Conservation (phyloP, 2,888 invertebrate genomes). For the Zele albiditarsus region DNA sequence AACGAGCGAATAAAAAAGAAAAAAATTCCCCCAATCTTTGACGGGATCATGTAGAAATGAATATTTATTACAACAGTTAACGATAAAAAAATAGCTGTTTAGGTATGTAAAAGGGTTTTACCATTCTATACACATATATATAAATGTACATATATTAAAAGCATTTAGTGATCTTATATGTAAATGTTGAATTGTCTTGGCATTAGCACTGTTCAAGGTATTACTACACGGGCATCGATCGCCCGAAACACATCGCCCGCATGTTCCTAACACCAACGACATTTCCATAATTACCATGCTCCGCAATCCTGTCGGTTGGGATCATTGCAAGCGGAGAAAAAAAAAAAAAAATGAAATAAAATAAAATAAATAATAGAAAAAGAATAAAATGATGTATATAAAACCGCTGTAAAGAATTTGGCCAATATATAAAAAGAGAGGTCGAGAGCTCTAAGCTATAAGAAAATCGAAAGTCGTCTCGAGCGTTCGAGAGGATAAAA, state of each 20-base stretch:
- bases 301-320: slow-evolving; percentile 20
- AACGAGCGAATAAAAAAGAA: slow-evolving; percentile 54
- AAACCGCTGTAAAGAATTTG: slow-evolving; percentile 26
- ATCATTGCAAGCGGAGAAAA: slow-evolving; percentile 30
- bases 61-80: slow-evolving; percentile 7
- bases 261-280: slow-evolving; percentile 47
- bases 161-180: slow-evolving; percentile 11
- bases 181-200: slow-evolving; percentile 13
- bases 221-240: slow-evolving; percentile 7
- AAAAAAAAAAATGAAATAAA: neutral
- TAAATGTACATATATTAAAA: slow-evolving; percentile 3
- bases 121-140: neutral
- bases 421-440: slow-evolving; percentile 26
- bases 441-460: slow-evolving; percentile 17
- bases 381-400: slow-evolving; percentile 15
- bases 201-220: slow-evolving; percentile 9
- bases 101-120: slow-evolving; percentile 6
- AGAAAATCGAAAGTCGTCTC: slow-evolving; percentile 45
- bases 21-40: neutral
- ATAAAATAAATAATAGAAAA: slow-evolving; percentile 30
- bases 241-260: slow-evolving; percentile 32
- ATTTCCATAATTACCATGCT: slow-evolving; percentile 61
- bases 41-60: slow-evolving; percentile 4
- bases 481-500: slow-evolving; percentile 29
- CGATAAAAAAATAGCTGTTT: slow-evolving; percentile 1